Percentiles rank a stretch among this genome's conserved stretches.
Evolutionary conservation across 2,113 vertebrate species (phyloP).

Genomic region (Cyanoliseus patagonus): DNA sequence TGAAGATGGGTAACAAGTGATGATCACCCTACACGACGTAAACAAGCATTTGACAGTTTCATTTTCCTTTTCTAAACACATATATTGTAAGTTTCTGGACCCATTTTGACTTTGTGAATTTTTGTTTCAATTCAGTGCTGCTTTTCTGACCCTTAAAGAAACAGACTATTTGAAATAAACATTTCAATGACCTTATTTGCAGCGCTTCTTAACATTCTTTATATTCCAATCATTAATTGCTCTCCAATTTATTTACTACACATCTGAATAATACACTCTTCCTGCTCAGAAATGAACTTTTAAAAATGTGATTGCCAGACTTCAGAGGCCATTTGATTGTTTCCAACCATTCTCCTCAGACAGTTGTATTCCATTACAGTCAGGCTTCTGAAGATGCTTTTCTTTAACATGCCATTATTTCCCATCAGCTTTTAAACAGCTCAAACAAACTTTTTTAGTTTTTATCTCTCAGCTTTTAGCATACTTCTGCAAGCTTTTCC

Average conservation of each 20-base stretch:
- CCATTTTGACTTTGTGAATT: background rate
- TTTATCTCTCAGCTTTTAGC: background rate
- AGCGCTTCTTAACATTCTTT: background rate
- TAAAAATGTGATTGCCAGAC: background rate
- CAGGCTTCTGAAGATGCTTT: background rate
- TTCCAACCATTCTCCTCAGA: background rate
- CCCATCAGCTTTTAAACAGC: background rate
- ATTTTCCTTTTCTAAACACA: background rate
- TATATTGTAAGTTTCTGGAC: background rate
- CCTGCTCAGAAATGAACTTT: background rate
- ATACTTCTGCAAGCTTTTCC: background rate
- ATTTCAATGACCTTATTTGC: background rate
- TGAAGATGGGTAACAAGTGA: background rate
- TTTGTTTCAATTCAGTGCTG: background rate
- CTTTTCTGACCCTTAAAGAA: background rate
- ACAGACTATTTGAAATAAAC: background rate
- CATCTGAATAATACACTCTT: background rate
- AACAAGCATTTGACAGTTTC: background rate
- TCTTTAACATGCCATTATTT: background rate
- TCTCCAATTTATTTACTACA: background rate
- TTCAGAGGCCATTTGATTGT: background rate
- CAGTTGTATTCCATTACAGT: background rate
- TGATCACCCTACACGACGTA: background rate
- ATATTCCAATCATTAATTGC: background rate
- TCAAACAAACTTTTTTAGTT: background rate